A percentile compares a stretch with the other conserved stretches of the same genome.
phyloP scores from a whole-genome alignment of 1,140 invertebrate species.

The Centruroides sculpturatus region DNA sequence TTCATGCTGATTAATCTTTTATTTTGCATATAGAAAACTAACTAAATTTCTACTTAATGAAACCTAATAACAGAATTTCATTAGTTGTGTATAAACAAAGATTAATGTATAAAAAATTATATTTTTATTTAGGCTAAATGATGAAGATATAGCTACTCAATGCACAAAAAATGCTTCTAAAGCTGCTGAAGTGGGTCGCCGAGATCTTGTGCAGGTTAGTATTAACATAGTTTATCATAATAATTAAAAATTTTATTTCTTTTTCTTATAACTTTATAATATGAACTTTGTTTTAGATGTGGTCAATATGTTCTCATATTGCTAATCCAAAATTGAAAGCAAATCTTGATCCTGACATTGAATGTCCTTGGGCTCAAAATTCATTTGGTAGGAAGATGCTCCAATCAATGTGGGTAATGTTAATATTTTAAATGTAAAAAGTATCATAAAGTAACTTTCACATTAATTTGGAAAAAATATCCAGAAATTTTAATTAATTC shows the following conservation, averaged over 20 bases:
- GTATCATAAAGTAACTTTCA: too few species aligned
- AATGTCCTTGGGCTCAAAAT: constrained; percentile 53
- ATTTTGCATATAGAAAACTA: too few species aligned
- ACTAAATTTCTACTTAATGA: too few species aligned
- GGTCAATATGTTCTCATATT: constrained; percentile 60
- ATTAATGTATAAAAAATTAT: background rate
- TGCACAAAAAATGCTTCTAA: constrained; percentile 65
- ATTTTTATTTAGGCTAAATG: constrained; percentile 35
- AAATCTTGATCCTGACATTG: constrained; percentile 38
- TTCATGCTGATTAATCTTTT: too few species aligned
- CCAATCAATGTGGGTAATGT: constrained; percentile 54
- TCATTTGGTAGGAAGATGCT: constrained; percentile 73
- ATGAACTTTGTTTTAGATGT: constrained; percentile 36
- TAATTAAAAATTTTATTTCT: background rate
- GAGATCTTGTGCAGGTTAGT: constrained; percentile 55
- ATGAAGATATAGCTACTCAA: constrained; percentile 43
- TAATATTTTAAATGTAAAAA: too few species aligned
- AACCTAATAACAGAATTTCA: too few species aligned
- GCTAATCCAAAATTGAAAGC: constrained; percentile 38
- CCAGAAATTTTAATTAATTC: too few species aligned
- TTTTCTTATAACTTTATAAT: background rate
- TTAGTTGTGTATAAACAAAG: too few species aligned
- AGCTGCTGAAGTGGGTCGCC: constrained; percentile 52
- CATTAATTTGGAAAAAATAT: too few species aligned
- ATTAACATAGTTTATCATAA: background rate